Evolutionary conservation across 2,888 invertebrate species (phyloP), one percentile per base, ranked within the genome.

Genomic region (Thymelicus acteon): DNA sequence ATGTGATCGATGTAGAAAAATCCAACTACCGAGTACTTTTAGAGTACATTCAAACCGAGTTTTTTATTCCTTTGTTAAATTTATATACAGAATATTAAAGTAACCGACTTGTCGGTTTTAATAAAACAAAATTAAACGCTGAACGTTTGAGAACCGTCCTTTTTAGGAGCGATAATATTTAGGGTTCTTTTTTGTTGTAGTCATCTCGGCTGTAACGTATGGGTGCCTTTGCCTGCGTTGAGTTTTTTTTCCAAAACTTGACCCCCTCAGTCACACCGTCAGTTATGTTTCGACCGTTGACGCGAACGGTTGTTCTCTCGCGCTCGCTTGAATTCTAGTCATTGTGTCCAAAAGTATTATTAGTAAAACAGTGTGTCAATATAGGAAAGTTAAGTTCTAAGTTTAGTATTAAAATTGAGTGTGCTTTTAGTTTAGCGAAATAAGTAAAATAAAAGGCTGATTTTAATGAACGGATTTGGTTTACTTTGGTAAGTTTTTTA

Each of bases 111-210:
- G 13, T 57, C 13, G 39, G 37, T 58, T 39, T 75, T 72, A 72
- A 75, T 72, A 73, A 75, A 73, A 62, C 24, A 62, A 62, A 40
- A 37, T 37, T 13, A 24, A 54, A 57, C 31, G 13, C 13, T 13
- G 12, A 76, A 75, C 72, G 73, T 88, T 92, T 92, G 92, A 83
- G 92, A 91, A 87, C 82, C 89, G 76, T 69, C 76, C 75, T 75
- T 54, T 80, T 73, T 78, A 77, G 79, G 78, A 76, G 72, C 86
- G 81, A 89, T 88, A 91, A 91, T 90, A 92, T 93, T 92, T 91
- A 91, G 92, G 92, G 91, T 91, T 88, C 89, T 89, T 93, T 91
- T 93, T 93, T 92, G 92, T 92, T 89, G 85, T 85, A 89, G 87
- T 88, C 91, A 91, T 93, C 92, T 93, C 92, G 85, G 80, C 86